Percentiles rank a stretch among this genome's conserved stretches.
These are phyloP conservation scores for Sarcophaga peregrina DNA, from an alignment of 1,140 invertebrate genomes.

Conservation along the genomic window DNA sequence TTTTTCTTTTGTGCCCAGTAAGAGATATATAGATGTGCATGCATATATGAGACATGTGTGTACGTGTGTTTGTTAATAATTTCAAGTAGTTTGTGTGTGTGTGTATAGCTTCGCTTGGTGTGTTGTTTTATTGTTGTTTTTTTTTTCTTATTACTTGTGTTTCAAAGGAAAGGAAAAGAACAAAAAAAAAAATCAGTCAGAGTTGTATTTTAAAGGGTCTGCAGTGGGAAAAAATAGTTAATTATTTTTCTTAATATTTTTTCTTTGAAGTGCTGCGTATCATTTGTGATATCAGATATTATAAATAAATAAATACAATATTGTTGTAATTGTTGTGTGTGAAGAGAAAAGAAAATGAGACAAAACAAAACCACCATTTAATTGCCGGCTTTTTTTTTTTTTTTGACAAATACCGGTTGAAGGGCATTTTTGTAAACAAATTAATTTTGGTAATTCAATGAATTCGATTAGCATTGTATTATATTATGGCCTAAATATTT, in stretches of 20 bases:
- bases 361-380: neutral
- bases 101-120: conserved; percentile 47
- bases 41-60: neutral
- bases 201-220: neutral
- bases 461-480: too few species aligned
- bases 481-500: too few species aligned
- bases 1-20: too few species aligned
- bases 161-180: neutral
- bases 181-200: neutral
- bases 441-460: neutral
- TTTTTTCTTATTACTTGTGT: conserved; percentile 26
- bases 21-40: too few species aligned
- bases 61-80: neutral
- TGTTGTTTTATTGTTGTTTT: conserved; percentile 30
- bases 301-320: conserved; percentile 31
- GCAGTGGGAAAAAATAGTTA: too few species aligned
- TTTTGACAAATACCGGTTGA: neutral
- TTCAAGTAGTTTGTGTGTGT: conserved; percentile 40
- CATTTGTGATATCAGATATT: conserved; percentile 44
- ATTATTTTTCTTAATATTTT: too few species aligned
- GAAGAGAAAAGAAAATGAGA: neutral
- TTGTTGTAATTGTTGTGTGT: neutral
- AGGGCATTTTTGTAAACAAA: conserved; percentile 17
- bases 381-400: conserved; percentile 9
- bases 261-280: too few species aligned